phyloP scores from a whole-genome alignment of 2,888 invertebrate genomes.

The Eumerus sabulonum region DNA sequence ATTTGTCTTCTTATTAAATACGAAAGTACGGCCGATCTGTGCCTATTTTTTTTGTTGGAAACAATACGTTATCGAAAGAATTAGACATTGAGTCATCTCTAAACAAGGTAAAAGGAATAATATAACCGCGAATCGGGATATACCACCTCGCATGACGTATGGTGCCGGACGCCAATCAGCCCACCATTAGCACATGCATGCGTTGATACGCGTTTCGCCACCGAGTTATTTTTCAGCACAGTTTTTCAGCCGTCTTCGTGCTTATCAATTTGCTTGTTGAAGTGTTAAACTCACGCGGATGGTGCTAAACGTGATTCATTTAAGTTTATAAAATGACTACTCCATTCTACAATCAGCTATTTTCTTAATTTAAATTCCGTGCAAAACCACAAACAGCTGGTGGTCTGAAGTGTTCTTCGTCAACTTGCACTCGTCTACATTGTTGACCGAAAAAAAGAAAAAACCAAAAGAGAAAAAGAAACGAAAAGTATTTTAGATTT shows the following conservation, averaged over 20 bases:
- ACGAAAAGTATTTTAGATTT: neutral
- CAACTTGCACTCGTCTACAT: neutral
- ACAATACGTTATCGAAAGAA: no score
- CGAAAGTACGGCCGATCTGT: no score
- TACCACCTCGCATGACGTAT: constrained; percentile 7
- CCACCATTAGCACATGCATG: neutral
- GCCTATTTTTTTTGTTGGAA: no score
- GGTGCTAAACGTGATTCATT: constrained; percentile 62
- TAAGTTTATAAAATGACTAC: constrained; percentile 54
- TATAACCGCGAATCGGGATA: no score
- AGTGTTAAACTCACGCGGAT: constrained; percentile 48
- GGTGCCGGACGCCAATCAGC: no score
- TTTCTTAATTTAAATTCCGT: constrained; percentile 52
- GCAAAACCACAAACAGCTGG: constrained; percentile 38
- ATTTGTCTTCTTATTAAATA: no score
- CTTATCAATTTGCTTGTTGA: constrained; percentile 59
- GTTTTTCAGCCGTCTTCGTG: constrained; percentile 52
- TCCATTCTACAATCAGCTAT: constrained; percentile 28
- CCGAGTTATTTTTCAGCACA: constrained; percentile 56
- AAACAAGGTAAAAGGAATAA: no score
- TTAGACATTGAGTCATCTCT: no score
- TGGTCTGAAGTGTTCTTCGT: constrained; percentile 22
- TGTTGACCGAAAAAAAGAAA: constrained; percentile 1
- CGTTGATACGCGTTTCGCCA: constrained; percentile 33
- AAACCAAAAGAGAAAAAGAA: constrained; percentile 13